A percentile compares a stretch with the other conserved stretches of the same genome.
phyloP scores from a whole-genome alignment of 1,140 invertebrate genomes.

The Wiebesia pumilae region DNA sequence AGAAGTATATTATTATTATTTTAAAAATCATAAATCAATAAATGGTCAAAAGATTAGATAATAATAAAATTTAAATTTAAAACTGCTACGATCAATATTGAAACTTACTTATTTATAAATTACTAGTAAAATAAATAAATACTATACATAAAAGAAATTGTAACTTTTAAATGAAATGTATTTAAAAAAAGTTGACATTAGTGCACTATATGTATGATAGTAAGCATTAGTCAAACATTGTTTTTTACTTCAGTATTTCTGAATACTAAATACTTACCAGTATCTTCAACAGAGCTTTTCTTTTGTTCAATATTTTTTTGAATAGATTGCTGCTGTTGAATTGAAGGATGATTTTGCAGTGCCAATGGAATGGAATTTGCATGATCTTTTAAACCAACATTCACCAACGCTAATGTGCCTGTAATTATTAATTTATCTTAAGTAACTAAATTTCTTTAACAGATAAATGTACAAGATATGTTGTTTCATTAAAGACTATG shows the following conservation, averaged over 20 bases:
- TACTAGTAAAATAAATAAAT: no score
- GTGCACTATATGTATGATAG: no score
- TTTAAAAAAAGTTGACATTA: no score
- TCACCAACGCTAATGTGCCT: constrained; percentile 70
- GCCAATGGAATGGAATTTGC: constrained; percentile 64
- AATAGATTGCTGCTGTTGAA: constrained; percentile 57
- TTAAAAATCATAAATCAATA: no score
- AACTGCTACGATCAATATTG: no score
- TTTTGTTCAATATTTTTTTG: constrained; percentile 63
- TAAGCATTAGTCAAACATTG: neutral
- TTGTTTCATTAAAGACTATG: neutral
- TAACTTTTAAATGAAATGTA: no score
- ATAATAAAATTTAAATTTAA: no score
- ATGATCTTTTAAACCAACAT: constrained; percentile 69
- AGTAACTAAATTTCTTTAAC: neutral
- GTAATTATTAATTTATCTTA: constrained; percentile 44
- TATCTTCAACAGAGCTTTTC: constrained; percentile 60
- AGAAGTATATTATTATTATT: no score
- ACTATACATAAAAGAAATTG: no score
- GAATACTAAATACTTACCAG: constrained; percentile 12
- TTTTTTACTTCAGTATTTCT: neutral
- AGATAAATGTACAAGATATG: neutral
- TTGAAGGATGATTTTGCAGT: constrained; percentile 62
- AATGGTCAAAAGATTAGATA: no score
- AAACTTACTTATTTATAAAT: no score